phyloP scores from a whole-genome alignment of 2,797 vertebrate genomes.

The Echiichthys vipera region DNA sequence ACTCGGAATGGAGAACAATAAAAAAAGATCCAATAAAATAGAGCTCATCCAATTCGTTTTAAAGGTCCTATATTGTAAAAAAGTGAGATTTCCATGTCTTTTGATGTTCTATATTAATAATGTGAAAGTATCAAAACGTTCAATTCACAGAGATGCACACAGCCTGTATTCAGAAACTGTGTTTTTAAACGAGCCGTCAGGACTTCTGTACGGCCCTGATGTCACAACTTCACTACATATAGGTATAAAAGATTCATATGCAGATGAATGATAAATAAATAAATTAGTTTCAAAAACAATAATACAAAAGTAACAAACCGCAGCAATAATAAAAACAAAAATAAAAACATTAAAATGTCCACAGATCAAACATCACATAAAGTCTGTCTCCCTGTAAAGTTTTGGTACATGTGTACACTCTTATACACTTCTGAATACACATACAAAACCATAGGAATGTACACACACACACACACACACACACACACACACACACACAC shows the following conservation, averaged over 20 bases:
- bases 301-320: neutral
- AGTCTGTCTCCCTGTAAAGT: neutral
- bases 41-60: neutral
- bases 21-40: neutral
- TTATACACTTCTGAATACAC: constrained; percentile 29
- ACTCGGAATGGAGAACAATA: neutral
- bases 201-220: no score
- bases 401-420: constrained; percentile 41
- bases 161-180: no score
- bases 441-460: constrained; percentile 62
- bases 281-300: no score
- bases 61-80: no score
- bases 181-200: no score
- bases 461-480: neutral
- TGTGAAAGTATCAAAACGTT: no score
- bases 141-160: no score
- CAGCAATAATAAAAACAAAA: neutral
- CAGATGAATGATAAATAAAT: no score
- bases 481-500: constrained; percentile 24
- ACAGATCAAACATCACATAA: neutral
- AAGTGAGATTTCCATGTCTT: no score
- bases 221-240: no score
- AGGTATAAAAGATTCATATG: neutral
- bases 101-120: no score
- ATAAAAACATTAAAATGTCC: neutral